Evolutionary conservation across 2,888 invertebrate genomes (phyloP).

Genomic region (Miltochrista miniata): DNA sequence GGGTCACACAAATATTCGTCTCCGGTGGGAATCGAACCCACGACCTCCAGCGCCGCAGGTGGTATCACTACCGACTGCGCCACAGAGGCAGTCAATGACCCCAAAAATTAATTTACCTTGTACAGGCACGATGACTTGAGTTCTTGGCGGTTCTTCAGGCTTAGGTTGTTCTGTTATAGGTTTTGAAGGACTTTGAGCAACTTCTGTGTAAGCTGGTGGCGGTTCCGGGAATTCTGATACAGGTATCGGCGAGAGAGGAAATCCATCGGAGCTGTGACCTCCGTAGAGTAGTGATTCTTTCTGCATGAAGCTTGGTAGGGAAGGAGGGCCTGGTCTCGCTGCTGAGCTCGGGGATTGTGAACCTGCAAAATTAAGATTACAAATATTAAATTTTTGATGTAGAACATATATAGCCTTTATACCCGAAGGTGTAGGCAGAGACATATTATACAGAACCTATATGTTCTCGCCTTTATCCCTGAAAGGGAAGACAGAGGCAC

Average conservation of each 20-base stretch:
- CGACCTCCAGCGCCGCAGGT: no score
- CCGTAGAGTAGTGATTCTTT: slow-evolving; percentile 57
- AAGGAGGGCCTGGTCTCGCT: slow-evolving; percentile 2
- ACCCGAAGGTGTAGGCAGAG: no score
- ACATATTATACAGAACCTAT: no score
- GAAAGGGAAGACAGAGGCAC: no score
- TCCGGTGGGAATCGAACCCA: no score
- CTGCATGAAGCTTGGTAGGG: slow-evolving; percentile 31
- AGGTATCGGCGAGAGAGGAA: slow-evolving; percentile 49
- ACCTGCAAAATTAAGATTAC: slow-evolving; percentile 20
- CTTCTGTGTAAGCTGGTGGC: slow-evolving; percentile 65
- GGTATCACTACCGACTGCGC: no score
- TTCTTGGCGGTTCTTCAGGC: slow-evolving; percentile 41
- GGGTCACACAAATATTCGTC: no score
- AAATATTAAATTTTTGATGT: background rate
- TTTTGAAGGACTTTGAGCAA: background rate
- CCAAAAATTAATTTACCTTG: slow-evolving; percentile 6
- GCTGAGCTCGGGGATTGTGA: slow-evolving; percentile 11
- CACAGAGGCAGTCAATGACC: no score
- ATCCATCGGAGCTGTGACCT: slow-evolving; percentile 34
- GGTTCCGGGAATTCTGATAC: slow-evolving; percentile 58
- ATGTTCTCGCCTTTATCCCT: no score
- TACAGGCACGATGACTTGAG: slow-evolving; percentile 50
- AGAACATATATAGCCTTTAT: no score
- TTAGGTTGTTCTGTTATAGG: background rate